These are phyloP conservation scores for Metopolophium dirhodum DNA, from an alignment of 1,140 invertebrate species.

Conservation along the genomic window DNA sequence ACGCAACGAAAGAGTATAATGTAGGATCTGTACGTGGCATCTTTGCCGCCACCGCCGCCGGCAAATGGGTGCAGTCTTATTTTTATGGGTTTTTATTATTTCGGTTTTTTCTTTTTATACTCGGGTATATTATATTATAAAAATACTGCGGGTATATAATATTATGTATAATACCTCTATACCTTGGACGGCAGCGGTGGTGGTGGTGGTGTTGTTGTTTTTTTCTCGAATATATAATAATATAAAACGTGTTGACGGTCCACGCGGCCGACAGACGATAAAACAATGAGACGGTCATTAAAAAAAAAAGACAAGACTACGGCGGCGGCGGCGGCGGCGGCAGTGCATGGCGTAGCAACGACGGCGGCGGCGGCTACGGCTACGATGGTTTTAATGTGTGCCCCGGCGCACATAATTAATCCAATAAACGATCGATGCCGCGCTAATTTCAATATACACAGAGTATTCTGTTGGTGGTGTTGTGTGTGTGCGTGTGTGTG, in stretches of 20 bases:
- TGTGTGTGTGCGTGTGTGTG: conserved; percentile 1
- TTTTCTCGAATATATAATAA: conserved; percentile 45
- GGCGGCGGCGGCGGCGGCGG: neutral
- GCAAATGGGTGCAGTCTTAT: conserved; percentile 51
- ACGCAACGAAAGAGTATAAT: neutral
- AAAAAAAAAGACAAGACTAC: conserved; percentile 44
- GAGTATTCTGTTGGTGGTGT: neutral
- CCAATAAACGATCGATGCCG: conserved; percentile 57
- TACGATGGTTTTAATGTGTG: conserved; percentile 44
- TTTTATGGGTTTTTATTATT: conserved; percentile 55
- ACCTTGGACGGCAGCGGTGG: neutral
- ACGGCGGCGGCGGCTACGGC: conserved; percentile 17
- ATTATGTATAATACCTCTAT: neutral
- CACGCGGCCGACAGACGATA: conserved; percentile 46
- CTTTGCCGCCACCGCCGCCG: conserved; percentile 32
- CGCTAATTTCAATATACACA: conserved; percentile 54
- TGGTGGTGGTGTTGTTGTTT: neutral
- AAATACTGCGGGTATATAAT: neutral
- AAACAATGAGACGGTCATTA: conserved; percentile 54
- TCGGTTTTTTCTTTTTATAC: conserved; percentile 33
- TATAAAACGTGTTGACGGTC: conserved; percentile 56
- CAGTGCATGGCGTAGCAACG: neutral
- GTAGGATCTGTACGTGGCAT: conserved; percentile 4
- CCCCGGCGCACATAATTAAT: conserved; percentile 52
- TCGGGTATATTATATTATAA: conserved; percentile 30